Conservation (phyloP, 2,797 vertebrate species). For the Acridotheres tristis region DNA sequence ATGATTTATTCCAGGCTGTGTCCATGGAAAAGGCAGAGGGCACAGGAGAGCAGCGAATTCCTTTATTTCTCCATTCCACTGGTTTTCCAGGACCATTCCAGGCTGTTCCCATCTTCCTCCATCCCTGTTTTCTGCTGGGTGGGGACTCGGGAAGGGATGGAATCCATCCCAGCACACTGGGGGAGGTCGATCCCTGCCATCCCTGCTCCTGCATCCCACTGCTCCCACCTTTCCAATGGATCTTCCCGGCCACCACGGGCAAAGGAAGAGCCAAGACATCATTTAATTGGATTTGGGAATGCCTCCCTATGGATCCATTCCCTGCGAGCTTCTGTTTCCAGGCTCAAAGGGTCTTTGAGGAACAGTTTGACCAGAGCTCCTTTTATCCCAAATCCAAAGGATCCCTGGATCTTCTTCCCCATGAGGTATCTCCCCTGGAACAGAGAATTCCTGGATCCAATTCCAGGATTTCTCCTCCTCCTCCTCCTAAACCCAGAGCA, state of each 20-base stretch:
- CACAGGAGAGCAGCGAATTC: neutral
- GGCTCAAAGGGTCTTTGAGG: neutral
- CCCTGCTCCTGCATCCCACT: neutral
- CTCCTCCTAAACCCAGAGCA: neutral
- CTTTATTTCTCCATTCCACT: neutral
- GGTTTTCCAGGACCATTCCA: neutral
- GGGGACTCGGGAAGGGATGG: neutral
- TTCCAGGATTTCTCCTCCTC: neutral
- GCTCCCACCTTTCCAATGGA: fast-evolving
- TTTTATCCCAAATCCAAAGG: neutral
- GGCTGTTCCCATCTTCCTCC: neutral
- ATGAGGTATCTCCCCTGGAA: fast-evolving
- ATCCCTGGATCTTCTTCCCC: neutral
- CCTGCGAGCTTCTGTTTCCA: neutral
- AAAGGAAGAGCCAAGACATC: fast-evolving
- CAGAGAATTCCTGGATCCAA: neutral
- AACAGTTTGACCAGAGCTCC: neutral
- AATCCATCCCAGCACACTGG: neutral
- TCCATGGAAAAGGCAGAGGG: neutral
- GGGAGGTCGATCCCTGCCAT: neutral
- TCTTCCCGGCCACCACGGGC: neutral
- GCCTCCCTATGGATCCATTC: neutral
- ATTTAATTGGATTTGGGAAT: fast-evolving
- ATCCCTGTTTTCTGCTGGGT: neutral
- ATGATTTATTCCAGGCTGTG: neutral